These are phyloP conservation scores for Rhinichthys osculus DNA, from an alignment of 2,797 vertebrate genomes.

Conservation along the genomic window DNA sequence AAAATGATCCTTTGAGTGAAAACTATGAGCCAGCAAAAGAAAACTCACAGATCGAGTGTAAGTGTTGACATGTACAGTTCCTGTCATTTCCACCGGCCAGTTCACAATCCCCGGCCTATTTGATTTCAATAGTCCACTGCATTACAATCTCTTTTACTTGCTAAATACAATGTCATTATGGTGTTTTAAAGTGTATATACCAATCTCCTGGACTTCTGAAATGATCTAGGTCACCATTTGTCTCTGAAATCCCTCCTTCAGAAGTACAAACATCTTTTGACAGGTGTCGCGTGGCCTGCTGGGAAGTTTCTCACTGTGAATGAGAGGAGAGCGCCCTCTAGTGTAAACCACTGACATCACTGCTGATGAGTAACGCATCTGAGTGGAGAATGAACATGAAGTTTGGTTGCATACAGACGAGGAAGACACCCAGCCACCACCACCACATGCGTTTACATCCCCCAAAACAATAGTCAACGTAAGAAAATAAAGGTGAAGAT, in stretches of 20 bases:
- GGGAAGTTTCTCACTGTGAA: neutral
- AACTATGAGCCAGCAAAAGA: neutral
- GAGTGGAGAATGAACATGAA: slow-evolving; percentile 44
- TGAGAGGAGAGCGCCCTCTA: slow-evolving; percentile 44
- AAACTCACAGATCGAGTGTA: neutral
- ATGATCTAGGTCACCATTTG: neutral
- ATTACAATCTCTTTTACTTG: neutral
- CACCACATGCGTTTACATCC: slow-evolving; percentile 27
- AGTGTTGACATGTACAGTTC: neutral
- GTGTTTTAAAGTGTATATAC: neutral
- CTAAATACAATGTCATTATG: neutral
- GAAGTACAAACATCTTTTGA: neutral
- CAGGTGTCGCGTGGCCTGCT: neutral
- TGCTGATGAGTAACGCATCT: slow-evolving; percentile 43
- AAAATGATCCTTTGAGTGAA: slow-evolving; percentile 2
- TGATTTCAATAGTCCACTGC: neutral
- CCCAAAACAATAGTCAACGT: slow-evolving; percentile 66
- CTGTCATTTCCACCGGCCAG: neutral
- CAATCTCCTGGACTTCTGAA: neutral
- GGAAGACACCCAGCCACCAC: slow-evolving; percentile 52
- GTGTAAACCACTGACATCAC: slow-evolving; percentile 71
- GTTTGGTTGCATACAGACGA: slow-evolving; percentile 61
- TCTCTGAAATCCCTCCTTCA: neutral
- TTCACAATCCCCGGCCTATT: neutral
- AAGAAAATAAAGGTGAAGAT: slow-evolving; percentile 94